Conservation (phyloP, 1,140 invertebrate genomes). For the Trichonephila clavata region DNA sequence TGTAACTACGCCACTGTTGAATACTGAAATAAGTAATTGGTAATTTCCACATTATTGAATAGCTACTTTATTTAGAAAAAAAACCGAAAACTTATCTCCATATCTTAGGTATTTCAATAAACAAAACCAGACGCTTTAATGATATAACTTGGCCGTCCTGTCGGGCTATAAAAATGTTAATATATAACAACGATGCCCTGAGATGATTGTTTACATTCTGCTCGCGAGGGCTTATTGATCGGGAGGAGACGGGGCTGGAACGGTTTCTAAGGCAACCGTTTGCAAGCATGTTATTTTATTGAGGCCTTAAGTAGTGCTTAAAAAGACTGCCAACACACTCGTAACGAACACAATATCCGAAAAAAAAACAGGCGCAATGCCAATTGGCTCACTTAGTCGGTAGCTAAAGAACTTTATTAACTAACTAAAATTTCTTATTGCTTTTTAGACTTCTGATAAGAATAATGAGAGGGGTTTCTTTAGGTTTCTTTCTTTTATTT, state of each 20-base stretch:
- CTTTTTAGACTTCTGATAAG: background rate
- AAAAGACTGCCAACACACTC: conserved; percentile 54
- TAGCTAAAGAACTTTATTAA: background rate
- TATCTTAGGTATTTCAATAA: too few relatives aligned
- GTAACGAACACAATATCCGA: background rate
- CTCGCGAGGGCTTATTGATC: conserved; percentile 48
- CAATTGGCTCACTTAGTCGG: conserved; percentile 58
- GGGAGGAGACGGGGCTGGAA: conserved; percentile 28
- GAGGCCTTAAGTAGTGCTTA: background rate
- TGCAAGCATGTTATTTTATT: conserved; percentile 39
- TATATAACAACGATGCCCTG: too few relatives aligned
- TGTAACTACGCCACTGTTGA: too few relatives aligned
- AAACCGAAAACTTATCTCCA: too few relatives aligned
- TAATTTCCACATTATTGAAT: too few relatives aligned
- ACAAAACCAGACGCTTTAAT: too few relatives aligned
- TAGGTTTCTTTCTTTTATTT: background rate
- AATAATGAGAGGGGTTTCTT: background rate
- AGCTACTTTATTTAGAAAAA: too few relatives aligned
- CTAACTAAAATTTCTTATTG: conserved; percentile 23
- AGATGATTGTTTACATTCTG: conserved; percentile 59
- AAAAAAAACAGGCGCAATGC: conserved; percentile 24
- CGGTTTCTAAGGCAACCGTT: conserved; percentile 29
- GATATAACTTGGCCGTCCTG: too few relatives aligned
- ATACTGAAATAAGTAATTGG: too few relatives aligned
- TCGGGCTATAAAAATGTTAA: too few relatives aligned